Conservation (phyloP, 1,140 invertebrate species). For the Archivesica marissinica region DNA sequence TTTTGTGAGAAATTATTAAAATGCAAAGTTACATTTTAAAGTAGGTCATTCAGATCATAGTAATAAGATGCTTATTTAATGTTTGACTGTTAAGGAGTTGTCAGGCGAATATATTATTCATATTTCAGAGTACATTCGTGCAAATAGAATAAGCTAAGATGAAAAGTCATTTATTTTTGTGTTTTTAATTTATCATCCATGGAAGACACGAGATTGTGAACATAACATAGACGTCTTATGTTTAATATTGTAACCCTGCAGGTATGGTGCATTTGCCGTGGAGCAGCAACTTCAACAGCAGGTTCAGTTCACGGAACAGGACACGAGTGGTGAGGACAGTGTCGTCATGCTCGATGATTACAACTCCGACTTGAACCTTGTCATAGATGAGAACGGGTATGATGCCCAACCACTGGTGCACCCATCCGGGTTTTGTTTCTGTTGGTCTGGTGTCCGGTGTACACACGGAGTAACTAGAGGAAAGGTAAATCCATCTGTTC, state of each 20-base stretch:
- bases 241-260: slow-evolving; percentile 28
- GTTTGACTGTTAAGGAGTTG: no score
- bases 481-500: slow-evolving; percentile 87
- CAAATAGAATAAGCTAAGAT: no score
- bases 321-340: slow-evolving; percentile 65
- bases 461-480: slow-evolving; percentile 91
- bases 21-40: no score
- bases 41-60: no score
- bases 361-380: slow-evolving; percentile 95
- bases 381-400: slow-evolving; percentile 90
- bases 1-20: no score
- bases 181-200: no score
- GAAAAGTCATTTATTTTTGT: no score
- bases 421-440: slow-evolving; percentile 92
- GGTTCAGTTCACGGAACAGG: slow-evolving; percentile 34
- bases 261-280: slow-evolving; percentile 45
- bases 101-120: no score
- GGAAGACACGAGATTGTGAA: no score
- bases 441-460: slow-evolving; percentile 94
- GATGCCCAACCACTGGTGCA: slow-evolving; percentile 91
- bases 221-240: no score
- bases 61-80: no score
- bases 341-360: slow-evolving; percentile 77
- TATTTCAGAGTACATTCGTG: no score
- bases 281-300: slow-evolving; percentile 46